Conservation (phyloP, 2,797 vertebrate species). For the Morelia viridis region DNA sequence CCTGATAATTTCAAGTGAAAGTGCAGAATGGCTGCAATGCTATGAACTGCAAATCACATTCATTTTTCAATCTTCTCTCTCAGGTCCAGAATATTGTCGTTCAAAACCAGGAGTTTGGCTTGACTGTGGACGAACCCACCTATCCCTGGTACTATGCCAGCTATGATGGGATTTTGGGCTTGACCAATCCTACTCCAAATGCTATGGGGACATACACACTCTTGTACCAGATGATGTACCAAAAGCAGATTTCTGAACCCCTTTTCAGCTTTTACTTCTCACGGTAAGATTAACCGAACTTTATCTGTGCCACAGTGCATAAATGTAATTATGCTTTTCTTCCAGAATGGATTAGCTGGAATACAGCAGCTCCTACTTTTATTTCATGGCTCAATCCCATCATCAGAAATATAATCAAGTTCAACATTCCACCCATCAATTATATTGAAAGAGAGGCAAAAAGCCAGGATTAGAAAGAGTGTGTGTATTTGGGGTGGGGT, state of each 20-base stretch:
- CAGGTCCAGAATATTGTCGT: slow-evolving; percentile 75
- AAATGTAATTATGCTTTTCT: neutral
- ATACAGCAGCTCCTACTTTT: neutral
- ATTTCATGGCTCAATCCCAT: neutral
- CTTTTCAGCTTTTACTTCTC: slow-evolving; percentile 79
- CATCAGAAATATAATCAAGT: neutral
- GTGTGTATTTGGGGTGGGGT: too few species aligned
- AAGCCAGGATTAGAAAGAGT: neutral
- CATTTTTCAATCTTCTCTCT: rapidly evolving
- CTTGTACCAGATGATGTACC: slow-evolving; percentile 69
- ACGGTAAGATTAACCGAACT: slow-evolving; percentile 57
- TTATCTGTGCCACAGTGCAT: neutral
- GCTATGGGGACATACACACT: slow-evolving; percentile 54
- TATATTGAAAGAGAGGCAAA: neutral
- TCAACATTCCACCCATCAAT: neutral
- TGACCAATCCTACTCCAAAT: slow-evolving; percentile 71
- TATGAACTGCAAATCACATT: neutral
- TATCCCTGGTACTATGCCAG: slow-evolving; percentile 70
- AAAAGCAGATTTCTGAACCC: slow-evolving; percentile 72
- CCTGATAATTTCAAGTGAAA: neutral
- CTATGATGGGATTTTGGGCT: slow-evolving; percentile 81
- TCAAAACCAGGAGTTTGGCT: slow-evolving; percentile 75
- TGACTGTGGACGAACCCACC: slow-evolving; percentile 75
- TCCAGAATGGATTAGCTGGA: neutral
- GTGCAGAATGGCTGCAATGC: neutral